These are phyloP conservation scores for Ganaspis brasiliensis DNA, from an alignment of 2,888 invertebrate species.

Conservation along the genomic window DNA sequence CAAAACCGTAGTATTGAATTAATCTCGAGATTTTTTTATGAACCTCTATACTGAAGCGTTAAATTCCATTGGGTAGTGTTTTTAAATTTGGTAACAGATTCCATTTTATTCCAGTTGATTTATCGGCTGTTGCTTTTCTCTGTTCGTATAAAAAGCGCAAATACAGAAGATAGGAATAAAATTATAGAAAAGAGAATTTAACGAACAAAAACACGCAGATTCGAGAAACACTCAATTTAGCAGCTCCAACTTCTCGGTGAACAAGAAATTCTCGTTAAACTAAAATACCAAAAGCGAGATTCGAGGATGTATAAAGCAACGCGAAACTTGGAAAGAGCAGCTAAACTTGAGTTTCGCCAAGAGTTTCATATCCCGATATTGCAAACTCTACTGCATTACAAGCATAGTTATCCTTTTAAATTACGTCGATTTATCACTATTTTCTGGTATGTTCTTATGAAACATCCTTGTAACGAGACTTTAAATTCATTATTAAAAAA, in stretches of 20 bases:
- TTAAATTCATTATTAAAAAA: too few relatives aligned
- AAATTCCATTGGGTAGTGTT: too few relatives aligned
- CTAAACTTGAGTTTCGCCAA: slow-evolving; percentile 39
- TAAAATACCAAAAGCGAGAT: slow-evolving; percentile 5
- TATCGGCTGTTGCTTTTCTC: too few relatives aligned
- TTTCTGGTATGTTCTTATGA: background rate
- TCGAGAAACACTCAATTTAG: slow-evolving; percentile 4
- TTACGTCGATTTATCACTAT: slow-evolving; percentile 15
- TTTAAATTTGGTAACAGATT: background rate
- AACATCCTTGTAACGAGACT: too few relatives aligned
- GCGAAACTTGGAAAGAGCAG: slow-evolving; percentile 50
- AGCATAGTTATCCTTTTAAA: slow-evolving; percentile 9
- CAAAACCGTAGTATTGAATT: too few relatives aligned
- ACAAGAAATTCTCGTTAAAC: slow-evolving; percentile 11
- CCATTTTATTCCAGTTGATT: background rate
- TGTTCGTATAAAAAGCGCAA: too few relatives aligned
- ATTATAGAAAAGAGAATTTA: background rate
- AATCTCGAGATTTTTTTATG: too few relatives aligned
- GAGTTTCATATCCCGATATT: slow-evolving; percentile 16
- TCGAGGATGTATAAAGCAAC: slow-evolving; percentile 48
- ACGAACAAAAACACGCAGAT: background rate
- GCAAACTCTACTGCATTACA: slow-evolving; percentile 7
- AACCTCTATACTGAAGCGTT: too few relatives aligned
- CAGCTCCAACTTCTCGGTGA: background rate
- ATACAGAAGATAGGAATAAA: background rate